These are phyloP conservation scores for Ernsta delagoae DNA, from an alignment of 2,888 invertebrate genomes.

Conservation along the genomic window DNA sequence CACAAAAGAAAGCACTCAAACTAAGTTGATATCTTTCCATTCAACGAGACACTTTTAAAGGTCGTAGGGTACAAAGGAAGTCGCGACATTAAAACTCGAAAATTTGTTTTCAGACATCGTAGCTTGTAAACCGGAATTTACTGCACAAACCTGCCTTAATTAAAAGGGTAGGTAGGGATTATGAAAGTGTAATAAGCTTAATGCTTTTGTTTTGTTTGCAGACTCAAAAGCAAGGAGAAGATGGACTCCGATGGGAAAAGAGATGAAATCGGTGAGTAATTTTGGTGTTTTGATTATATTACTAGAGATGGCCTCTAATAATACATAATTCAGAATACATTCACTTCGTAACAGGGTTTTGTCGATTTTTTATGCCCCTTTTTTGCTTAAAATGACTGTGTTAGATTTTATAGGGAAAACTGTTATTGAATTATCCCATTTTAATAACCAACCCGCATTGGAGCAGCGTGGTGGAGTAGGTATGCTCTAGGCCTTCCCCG, in stretches of 20 bases:
- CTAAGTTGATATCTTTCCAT: neutral
- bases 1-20: constrained; percentile 8
- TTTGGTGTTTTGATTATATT: neutral
- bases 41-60: neutral
- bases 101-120: constrained; percentile 1
- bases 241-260: neutral
- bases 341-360: too few relatives aligned
- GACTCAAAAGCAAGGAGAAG: constrained; percentile 1
- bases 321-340: too few relatives aligned
- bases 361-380: too few relatives aligned
- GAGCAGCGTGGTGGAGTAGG: too few relatives aligned
- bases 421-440: too few relatives aligned
- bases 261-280: constrained; percentile 1
- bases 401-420: too few relatives aligned
- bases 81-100: constrained; percentile 1
- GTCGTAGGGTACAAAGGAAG: neutral
- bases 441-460: too few relatives aligned
- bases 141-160: neutral
- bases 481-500: too few relatives aligned
- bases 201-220: constrained; percentile 5
- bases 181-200: constrained; percentile 1
- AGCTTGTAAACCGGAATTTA: neutral
- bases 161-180: constrained; percentile 2
- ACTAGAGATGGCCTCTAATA: too few relatives aligned
- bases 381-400: too few relatives aligned